phyloP scores from a whole-genome alignment of 1,140 invertebrate genomes.

The Euura lappo region DNA sequence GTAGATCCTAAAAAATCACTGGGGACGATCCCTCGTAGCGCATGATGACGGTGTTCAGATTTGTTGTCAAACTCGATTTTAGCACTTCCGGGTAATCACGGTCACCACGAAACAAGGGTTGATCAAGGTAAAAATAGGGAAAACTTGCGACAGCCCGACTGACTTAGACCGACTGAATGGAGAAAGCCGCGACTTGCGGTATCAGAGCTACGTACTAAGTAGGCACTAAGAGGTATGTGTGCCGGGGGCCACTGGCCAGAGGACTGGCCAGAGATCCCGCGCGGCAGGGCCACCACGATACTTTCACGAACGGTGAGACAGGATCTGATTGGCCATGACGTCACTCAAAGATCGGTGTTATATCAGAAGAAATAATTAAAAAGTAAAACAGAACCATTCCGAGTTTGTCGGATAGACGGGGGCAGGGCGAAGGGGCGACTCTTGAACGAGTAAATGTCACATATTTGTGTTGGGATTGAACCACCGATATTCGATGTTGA shows the following conservation, averaged over 20 bases:
- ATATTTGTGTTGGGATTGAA: not conserved
- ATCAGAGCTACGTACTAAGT: not conserved
- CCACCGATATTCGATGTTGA: not conserved
- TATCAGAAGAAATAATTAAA: not conserved
- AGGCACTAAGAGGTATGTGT: not conserved
- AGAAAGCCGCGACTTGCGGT: no score
- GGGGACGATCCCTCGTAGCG: no score
- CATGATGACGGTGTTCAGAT: no score
- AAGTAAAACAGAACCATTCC: not conserved
- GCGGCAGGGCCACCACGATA: constrained; percentile 1
- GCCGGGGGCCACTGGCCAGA: constrained; percentile 2
- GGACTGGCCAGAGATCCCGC: not conserved
- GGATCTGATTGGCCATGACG: not conserved
- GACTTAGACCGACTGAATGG: no score
- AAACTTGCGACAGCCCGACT: no score
- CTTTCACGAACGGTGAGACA: not conserved
- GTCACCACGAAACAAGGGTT: no score
- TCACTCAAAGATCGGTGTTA: not conserved
- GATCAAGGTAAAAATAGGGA: no score
- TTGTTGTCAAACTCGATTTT: no score
- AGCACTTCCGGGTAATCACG: no score
- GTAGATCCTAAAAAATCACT: no score
- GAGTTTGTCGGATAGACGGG: not conserved
- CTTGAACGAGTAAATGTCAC: not conserved
- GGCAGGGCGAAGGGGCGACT: not conserved